Percentiles rank a stretch among this genome's conserved stretches.
Evolutionary conservation across 2,113 vertebrate genomes (phyloP).

Genomic region (Nipponia nippon): DNA sequence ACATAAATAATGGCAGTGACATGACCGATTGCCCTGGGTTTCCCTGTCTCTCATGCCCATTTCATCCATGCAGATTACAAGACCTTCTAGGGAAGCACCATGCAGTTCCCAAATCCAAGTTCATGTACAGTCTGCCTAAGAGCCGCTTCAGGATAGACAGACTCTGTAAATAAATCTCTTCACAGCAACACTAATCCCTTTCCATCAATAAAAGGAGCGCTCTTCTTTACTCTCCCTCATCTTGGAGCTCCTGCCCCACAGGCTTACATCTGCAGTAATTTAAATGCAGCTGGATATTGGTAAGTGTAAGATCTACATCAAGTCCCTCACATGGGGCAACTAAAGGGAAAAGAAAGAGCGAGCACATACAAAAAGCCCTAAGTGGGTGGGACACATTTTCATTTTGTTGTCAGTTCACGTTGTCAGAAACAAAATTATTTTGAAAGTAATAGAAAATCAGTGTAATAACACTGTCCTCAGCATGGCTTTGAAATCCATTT

Average conservation of each 20-base stretch:
- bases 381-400: not conserved
- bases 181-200: not conserved
- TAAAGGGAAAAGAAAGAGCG: not conserved
- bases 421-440: conserved; percentile 23
- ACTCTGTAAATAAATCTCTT: not conserved
- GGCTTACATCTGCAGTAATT: not conserved
- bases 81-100: not conserved
- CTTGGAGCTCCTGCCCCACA: not conserved
- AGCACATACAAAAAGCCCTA: not conserved
- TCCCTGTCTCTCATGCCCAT: not conserved
- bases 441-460: conserved; percentile 22
- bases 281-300: not conserved
- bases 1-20: not conserved
- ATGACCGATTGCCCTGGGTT: not conserved
- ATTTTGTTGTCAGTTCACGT: conserved; percentile 28
- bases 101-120: not conserved
- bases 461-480: not conserved
- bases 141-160: not conserved
- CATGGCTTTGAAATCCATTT: not conserved
- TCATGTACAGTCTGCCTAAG: not conserved
- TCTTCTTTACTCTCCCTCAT: not conserved
- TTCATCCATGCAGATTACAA: not conserved
- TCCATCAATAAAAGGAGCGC: not conserved
- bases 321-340: not conserved
- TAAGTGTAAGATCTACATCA: not conserved